Conservation (phyloP, 2,113 vertebrate genomes). For the Dasyprocta punctata region DNA sequence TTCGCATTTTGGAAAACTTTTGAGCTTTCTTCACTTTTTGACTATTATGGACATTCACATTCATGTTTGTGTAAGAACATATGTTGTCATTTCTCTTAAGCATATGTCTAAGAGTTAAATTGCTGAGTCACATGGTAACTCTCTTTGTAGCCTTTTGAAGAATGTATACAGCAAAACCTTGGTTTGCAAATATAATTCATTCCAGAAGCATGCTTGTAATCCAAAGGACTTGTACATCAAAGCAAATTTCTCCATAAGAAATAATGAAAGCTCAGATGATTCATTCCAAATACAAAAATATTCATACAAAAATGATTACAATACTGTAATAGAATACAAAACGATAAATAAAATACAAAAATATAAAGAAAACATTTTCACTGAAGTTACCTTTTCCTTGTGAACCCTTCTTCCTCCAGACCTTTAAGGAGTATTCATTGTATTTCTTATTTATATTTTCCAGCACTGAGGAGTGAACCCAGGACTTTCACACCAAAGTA, state of each 20-base stretch:
- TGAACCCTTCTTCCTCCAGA: not conserved
- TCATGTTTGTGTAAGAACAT: not conserved
- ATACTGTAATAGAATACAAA: not conserved
- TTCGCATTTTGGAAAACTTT: not conserved
- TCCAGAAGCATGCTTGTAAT: not conserved
- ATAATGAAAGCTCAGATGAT: not conserved
- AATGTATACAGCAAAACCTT: not conserved
- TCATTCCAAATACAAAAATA: not conserved
- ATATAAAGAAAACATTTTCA: not conserved
- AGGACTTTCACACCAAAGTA: not conserved
- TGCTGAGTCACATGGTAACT: not conserved
- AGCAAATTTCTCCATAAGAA: not conserved
- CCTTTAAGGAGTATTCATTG: not conserved
- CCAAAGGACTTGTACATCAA: not conserved
- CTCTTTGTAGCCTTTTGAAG: not conserved
- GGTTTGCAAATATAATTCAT: not conserved
- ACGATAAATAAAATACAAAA: not conserved
- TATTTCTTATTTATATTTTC: not conserved
- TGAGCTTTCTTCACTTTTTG: not conserved
- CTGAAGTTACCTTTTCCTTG: not conserved
- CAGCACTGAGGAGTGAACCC: not conserved
- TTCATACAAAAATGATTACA: not conserved
- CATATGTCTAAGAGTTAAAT: not conserved
- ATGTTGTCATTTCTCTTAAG: conserved; percentile 9
- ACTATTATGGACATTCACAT: not conserved